A percentile compares a stretch with the other conserved stretches of the same genome.
These are phyloP conservation scores for Dione vanillae DNA, from an alignment of 2,888 invertebrate species.

Conservation along the genomic window DNA sequence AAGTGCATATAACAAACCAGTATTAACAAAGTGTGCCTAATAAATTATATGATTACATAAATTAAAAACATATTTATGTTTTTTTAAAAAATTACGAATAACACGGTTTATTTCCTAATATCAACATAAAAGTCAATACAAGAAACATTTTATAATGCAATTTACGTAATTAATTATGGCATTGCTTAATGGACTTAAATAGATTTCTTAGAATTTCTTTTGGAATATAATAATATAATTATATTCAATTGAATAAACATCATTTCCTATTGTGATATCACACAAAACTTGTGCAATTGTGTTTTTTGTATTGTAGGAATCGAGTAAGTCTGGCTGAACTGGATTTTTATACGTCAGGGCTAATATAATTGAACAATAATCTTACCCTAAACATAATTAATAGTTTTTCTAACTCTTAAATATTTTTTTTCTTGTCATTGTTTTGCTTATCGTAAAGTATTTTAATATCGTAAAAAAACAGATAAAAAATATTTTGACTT, in stretches of 20 bases:
- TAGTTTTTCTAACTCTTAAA: no score
- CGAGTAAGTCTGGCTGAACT: neutral
- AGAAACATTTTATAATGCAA: slow-evolving; percentile 3
- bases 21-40: neutral
- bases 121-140: neutral
- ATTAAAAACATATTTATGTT: neutral
- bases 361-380: neutral
- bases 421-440: neutral
- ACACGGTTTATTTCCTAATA: neutral
- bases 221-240: neutral
- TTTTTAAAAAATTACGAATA: neutral
- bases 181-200: neutral
- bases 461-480: neutral
- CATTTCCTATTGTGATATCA: neutral
- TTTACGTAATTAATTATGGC: slow-evolving; percentile 6
- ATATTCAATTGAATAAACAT: neutral
- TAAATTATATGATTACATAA: neutral
- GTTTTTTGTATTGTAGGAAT: neutral
- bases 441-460: neutral
- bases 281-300: neutral
- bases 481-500: slow-evolving; percentile 1
- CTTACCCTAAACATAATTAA: neutral
- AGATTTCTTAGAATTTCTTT: neutral
- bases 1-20: neutral
- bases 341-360: neutral